A percentile compares a stretch with the other conserved stretches of the same genome.
These are phyloP conservation scores for Turnix velox DNA, from an alignment of 2,113 vertebrate species.

Conservation along the genomic window DNA sequence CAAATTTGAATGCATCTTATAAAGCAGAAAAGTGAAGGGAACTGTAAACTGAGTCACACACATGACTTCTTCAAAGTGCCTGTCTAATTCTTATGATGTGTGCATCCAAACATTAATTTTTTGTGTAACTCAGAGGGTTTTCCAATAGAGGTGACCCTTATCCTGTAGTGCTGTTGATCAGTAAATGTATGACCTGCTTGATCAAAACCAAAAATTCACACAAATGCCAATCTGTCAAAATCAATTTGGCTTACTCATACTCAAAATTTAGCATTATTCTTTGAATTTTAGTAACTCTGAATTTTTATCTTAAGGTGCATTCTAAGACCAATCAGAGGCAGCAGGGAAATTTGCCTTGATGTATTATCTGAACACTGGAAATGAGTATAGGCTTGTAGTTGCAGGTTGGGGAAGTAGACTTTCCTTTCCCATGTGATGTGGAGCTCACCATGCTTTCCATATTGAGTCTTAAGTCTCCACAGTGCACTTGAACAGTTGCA, in stretches of 20 bases:
- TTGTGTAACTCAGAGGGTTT: background rate
- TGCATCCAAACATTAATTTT: background rate
- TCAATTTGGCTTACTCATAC: background rate
- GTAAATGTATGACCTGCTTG: background rate
- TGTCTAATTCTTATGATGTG: background rate
- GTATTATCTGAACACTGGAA: background rate
- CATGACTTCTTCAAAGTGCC: background rate
- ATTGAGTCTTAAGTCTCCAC: background rate
- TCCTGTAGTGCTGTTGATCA: background rate
- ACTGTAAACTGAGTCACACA: accelerated
- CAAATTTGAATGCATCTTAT: background rate
- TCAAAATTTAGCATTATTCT: background rate
- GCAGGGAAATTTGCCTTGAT: background rate
- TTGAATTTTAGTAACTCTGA: background rate
- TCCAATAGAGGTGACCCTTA: background rate
- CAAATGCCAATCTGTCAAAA: background rate
- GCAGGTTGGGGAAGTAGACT: background rate
- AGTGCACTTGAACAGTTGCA: background rate
- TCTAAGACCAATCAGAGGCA: background rate
- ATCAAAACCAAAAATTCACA: background rate
- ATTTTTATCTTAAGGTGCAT: background rate
- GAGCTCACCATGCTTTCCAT: background rate
- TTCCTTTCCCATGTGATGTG: background rate
- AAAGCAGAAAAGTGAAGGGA: background rate
- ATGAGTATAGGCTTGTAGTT: background rate